phyloP scores from a whole-genome alignment of 2,113 vertebrate species.

The Aphyosemion australe region DNA sequence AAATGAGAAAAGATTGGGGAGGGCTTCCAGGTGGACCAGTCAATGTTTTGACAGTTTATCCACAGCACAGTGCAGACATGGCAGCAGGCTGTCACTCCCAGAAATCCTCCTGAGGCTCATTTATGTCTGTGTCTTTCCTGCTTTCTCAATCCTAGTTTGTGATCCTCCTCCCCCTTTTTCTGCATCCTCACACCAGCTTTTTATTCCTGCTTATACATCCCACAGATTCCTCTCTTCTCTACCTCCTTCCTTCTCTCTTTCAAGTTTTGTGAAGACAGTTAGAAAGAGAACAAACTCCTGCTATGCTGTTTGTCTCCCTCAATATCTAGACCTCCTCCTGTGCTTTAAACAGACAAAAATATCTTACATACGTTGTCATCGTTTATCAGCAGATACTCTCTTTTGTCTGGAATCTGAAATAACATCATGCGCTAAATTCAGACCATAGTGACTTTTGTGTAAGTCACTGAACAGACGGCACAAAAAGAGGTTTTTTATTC shows the following conservation, averaged over 20 bases:
- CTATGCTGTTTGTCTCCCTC: slow-evolving; percentile 38
- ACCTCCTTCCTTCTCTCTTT: slow-evolving; percentile 23
- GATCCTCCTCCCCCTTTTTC: slow-evolving; percentile 20
- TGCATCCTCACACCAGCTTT: slow-evolving; percentile 19
- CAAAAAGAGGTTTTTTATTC: not conserved
- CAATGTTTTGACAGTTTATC: slow-evolving; percentile 65
- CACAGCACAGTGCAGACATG: slow-evolving; percentile 49
- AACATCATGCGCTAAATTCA: slow-evolving; percentile 31
- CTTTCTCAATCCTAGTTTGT: slow-evolving; percentile 36
- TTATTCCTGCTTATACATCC: slow-evolving; percentile 28
- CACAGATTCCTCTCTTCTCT: slow-evolving; percentile 38
- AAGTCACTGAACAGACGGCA: not conserved
- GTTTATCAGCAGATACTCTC: slow-evolving; percentile 37
- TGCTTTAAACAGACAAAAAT: slow-evolving; percentile 43
- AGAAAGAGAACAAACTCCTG: slow-evolving; percentile 31
- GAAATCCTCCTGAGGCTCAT: slow-evolving; percentile 55
- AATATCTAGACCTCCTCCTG: slow-evolving; percentile 47
- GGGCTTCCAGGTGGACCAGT: slow-evolving; percentile 62
- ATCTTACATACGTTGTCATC: slow-evolving; percentile 28
- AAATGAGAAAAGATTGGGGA: slow-evolving; percentile 26
- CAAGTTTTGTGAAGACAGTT: slow-evolving; percentile 32
- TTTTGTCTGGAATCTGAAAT: slow-evolving; percentile 21
- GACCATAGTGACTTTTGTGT: slow-evolving; percentile 1
- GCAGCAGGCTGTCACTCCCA: slow-evolving; percentile 64
- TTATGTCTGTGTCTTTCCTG: slow-evolving; percentile 49